Evolutionary conservation across 1,140 invertebrate species (phyloP).

Genomic region (Macrotrachela quadricornifera): DNA sequence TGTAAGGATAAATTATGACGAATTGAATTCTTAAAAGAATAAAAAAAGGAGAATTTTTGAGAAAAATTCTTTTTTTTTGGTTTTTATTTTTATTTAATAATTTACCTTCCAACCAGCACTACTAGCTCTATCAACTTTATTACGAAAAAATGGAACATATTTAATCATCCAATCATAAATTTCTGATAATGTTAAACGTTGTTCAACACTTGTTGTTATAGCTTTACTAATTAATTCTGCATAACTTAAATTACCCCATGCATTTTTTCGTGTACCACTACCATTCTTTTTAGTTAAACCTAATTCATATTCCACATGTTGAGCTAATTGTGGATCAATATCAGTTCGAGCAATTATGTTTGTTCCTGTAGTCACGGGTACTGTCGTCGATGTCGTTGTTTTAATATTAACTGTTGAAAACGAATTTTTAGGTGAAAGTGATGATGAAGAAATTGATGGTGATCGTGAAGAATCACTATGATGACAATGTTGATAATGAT

Average conservation of each 20-base stretch:
- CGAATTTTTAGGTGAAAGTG: too few relatives aligned
- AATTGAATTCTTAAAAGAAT: slow-evolving; percentile 91
- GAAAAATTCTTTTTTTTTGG: too few relatives aligned
- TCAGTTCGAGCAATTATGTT: too few relatives aligned
- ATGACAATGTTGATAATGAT: too few relatives aligned
- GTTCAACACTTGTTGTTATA: slow-evolving; percentile 79
- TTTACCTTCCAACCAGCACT: slow-evolving; percentile 98
- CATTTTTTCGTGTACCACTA: slow-evolving; percentile 41
- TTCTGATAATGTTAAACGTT: slow-evolving; percentile 56
- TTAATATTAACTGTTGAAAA: too few relatives aligned
- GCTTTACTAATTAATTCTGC: slow-evolving; percentile 97
- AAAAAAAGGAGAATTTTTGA: slow-evolving; percentile 13
- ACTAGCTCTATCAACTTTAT: slow-evolving; percentile 96
- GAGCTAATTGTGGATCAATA: slow-evolving; percentile 2
- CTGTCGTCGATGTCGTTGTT: too few relatives aligned
- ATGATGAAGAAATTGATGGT: too few relatives aligned
- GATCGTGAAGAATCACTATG: too few relatives aligned
- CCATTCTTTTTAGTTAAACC: slow-evolving; percentile 7
- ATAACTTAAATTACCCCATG: slow-evolving; percentile 96
- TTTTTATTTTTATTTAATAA: background rate
- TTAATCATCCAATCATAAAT: slow-evolving; percentile 99
- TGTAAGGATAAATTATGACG: slow-evolving; percentile 94
- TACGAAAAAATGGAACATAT: slow-evolving; percentile 97
- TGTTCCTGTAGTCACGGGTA: too few relatives aligned
- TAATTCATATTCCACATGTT: slow-evolving; percentile 4